A percentile compares a stretch with the other conserved stretches of the same genome.
phyloP scores from a whole-genome alignment of 2,113 vertebrate genomes.

The Balaenoptera acutorostrata region DNA sequence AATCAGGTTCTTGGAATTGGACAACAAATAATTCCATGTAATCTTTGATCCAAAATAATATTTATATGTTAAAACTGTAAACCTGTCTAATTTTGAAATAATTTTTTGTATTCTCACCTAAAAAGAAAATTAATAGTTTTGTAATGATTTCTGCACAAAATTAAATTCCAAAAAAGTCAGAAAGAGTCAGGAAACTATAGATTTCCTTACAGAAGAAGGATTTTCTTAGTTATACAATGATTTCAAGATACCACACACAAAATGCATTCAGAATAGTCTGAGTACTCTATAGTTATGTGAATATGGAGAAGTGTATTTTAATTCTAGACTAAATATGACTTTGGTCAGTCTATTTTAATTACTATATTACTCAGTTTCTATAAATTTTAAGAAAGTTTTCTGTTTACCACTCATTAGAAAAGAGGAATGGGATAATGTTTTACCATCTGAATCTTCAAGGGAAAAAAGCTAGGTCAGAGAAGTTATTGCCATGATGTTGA shows the following conservation, averaged over 20 bases:
- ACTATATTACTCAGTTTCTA: not conserved
- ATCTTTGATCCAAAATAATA: not conserved
- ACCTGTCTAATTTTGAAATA: not conserved
- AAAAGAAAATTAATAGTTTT: not conserved
- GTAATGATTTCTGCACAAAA: not conserved
- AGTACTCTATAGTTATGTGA: not conserved
- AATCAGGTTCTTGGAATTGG: not conserved
- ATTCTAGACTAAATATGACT: not conserved
- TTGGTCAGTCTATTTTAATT: not conserved
- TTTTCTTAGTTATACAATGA: not conserved
- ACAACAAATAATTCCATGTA: not conserved
- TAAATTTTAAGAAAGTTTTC: not conserved
- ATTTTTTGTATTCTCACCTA: not conserved
- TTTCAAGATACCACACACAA: not conserved
- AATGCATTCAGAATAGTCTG: not conserved
- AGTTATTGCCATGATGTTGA: not conserved
- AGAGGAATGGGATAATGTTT: not conserved
- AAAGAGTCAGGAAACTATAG: not conserved
- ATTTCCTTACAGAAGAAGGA: not conserved
- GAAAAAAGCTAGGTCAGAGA: not conserved
- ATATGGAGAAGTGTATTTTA: not conserved
- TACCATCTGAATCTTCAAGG: not conserved
- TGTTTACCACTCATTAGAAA: not conserved
- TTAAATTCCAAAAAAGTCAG: not conserved
- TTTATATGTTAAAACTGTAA: not conserved